Evolutionary conservation across 2,888 invertebrate genomes (phyloP).

Genomic region (Acrobasis consociella): DNA sequence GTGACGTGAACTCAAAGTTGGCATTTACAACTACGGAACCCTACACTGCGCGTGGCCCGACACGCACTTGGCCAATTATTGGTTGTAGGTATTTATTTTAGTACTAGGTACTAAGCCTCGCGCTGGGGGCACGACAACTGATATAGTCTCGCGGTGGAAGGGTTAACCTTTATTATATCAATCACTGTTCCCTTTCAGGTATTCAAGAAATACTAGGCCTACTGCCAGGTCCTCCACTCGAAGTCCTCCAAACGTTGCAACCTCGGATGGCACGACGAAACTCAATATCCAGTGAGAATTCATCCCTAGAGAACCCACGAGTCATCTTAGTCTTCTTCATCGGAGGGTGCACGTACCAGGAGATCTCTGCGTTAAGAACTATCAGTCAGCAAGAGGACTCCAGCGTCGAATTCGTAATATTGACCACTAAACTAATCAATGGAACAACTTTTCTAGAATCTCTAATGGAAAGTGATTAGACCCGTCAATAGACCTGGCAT

Average conservation of each 20-base stretch:
- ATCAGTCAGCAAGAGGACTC: constrained; percentile 90
- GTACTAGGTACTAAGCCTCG: too few relatives aligned
- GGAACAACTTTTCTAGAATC: constrained; percentile 92
- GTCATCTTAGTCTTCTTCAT: constrained; percentile 97
- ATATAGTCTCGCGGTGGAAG: too few relatives aligned
- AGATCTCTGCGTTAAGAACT: constrained; percentile 90
- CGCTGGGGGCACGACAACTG: too few relatives aligned
- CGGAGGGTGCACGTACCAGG: constrained; percentile 98
- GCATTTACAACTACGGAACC: too few relatives aligned
- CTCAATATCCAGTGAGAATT: constrained; percentile 83
- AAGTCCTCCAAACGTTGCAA: constrained; percentile 84
- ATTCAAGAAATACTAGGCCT: constrained; percentile 92
- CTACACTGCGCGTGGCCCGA: too few relatives aligned
- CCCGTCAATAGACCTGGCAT: too few relatives aligned
- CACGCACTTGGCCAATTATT: too few relatives aligned
- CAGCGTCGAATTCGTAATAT: constrained; percentile 94
- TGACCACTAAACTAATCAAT: constrained; percentile 96
- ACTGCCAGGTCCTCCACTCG: constrained; percentile 90
- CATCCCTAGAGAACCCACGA: constrained; percentile 83
- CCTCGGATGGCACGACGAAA: constrained; percentile 82
- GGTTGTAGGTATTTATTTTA: too few relatives aligned
- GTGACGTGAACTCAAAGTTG: too few relatives aligned
- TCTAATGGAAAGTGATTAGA: constrained; percentile 82
- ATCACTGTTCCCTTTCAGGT: constrained; percentile 58
- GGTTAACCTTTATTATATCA: too few relatives aligned